These are phyloP conservation scores for Pocillopora meandrina DNA, from an alignment of 92 coral and sea anemone species.

Conservation along the genomic window DNA sequence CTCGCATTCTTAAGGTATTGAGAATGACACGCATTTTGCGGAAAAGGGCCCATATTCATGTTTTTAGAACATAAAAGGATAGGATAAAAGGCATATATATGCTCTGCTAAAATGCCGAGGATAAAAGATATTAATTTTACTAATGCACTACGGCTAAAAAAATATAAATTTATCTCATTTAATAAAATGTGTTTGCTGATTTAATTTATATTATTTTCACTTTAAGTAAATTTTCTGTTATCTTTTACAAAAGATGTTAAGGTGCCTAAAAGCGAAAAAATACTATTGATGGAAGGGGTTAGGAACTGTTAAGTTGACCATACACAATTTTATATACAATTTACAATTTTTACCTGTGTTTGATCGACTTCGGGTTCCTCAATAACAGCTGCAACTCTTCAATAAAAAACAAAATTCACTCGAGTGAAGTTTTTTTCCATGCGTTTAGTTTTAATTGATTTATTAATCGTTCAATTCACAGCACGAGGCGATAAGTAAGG, in stretches of 20 bases:
- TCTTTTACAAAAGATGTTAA: slow-evolving; percentile 5
- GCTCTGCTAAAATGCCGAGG: slow-evolving; percentile 28
- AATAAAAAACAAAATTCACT: background rate
- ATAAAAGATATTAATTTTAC: slow-evolving; percentile 8
- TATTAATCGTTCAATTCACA: slow-evolving; percentile 35
- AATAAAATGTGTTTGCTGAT: slow-evolving; percentile 22
- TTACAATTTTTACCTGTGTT: background rate
- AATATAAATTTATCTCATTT: slow-evolving; percentile 34
- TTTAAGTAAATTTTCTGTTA: slow-evolving; percentile 24
- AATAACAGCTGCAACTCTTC: slow-evolving; percentile 1
- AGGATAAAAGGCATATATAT: background rate
- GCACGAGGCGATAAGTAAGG: slow-evolving; percentile 23
- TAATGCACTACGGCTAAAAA: slow-evolving; percentile 12
- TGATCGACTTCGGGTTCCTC: background rate
- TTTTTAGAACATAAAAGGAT: background rate
- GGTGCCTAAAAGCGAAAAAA: slow-evolving; percentile 3
- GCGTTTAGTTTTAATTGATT: slow-evolving; percentile 37
- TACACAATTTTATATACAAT: background rate
- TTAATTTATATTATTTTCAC: slow-evolving; percentile 36
- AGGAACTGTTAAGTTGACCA: too few species aligned
- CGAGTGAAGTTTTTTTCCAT: background rate
- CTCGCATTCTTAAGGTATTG: background rate
- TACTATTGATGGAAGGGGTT: too few species aligned
- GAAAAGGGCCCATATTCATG: background rate
- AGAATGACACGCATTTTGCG: background rate